phyloP scores from a whole-genome alignment of 2,113 vertebrate species.

The Isichthys henryi region DNA sequence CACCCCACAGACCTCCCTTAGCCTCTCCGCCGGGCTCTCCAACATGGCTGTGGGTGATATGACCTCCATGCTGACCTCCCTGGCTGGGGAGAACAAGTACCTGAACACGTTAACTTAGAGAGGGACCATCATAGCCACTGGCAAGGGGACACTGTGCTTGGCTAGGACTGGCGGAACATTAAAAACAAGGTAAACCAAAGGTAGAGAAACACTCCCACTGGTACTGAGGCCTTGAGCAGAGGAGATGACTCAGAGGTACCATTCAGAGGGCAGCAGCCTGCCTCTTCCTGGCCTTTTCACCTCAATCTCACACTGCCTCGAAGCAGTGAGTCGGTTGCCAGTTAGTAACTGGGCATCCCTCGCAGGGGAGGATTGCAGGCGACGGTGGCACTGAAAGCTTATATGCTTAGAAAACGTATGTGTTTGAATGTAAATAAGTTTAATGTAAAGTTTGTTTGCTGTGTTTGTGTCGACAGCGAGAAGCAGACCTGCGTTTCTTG shows the following conservation, averaged over 20 bases:
- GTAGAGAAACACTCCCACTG: constrained; percentile 25
- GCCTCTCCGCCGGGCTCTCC: constrained; percentile 58
- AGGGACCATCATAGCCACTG: background rate
- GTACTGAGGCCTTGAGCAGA: background rate
- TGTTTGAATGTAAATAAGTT: constrained; percentile 58
- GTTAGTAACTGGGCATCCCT: constrained; percentile 46
- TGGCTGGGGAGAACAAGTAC: constrained; percentile 90
- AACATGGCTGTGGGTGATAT: constrained; percentile 98
- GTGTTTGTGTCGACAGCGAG: constrained; percentile 51
- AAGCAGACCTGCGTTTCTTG: background rate
- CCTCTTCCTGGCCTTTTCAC: background rate
- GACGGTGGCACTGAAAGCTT: constrained; percentile 39
- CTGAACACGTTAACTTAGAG: constrained; percentile 79
- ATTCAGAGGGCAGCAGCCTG: background rate
- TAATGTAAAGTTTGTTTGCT: constrained; percentile 49
- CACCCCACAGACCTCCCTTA: constrained; percentile 58
- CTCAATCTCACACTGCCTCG: background rate
- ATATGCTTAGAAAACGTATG: constrained; percentile 37
- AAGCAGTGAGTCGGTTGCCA: constrained; percentile 17
- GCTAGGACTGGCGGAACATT: background rate
- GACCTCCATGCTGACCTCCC: constrained; percentile 85
- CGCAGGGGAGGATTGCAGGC: constrained; percentile 32
- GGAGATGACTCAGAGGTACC: background rate
- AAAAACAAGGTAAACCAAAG: constrained; percentile 49
- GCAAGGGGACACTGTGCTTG: background rate